Percentiles rank a stretch among this genome's conserved stretches.
Conservation (phyloP, 2,888 invertebrate species). For the Priocnemis perturbator region DNA sequence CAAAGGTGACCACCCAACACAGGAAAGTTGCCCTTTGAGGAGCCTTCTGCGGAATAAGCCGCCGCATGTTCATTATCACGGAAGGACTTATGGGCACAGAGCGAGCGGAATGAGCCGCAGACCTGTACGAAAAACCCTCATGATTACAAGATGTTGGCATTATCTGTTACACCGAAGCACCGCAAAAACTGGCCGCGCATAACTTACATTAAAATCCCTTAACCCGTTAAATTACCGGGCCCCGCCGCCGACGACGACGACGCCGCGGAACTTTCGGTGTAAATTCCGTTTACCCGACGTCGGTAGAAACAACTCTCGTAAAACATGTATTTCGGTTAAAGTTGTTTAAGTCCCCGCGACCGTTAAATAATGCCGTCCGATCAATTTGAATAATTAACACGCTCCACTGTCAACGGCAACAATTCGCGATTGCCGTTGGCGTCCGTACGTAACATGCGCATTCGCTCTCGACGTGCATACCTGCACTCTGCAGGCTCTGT, state of each 20-base stretch:
- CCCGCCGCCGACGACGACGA: constrained; percentile 26
- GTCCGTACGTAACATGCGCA: too few species aligned
- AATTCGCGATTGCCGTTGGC: too few species aligned
- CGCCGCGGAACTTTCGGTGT: constrained; percentile 32
- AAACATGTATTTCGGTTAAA: constrained; percentile 31
- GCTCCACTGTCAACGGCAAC: too few species aligned
- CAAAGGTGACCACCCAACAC: too few species aligned
- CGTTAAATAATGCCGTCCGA: constrained; percentile 19
- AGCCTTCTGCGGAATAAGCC: too few species aligned
- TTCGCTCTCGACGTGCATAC: too few species aligned
- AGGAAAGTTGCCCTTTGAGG: too few species aligned
- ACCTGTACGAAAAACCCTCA: background rate
- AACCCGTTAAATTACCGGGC: constrained; percentile 32
- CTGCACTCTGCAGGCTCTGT: too few species aligned
- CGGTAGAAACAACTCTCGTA: constrained; percentile 37
- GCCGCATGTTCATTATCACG: too few species aligned
- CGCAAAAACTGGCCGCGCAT: constrained; percentile 20
- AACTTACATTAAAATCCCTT: constrained; percentile 40
- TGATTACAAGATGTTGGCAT: constrained; percentile 4
- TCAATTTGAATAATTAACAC: too few species aligned
- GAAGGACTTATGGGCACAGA: too few species aligned
- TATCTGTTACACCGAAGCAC: constrained; percentile 7
- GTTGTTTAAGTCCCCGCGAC: constrained; percentile 22
- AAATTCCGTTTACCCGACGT: constrained; percentile 25
- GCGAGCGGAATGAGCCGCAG: too few species aligned